Evolutionary conservation across 1,140 invertebrate species (phyloP), one percentile per base, ranked within the genome.

Genomic region (Lepidurus packardi): DNA sequence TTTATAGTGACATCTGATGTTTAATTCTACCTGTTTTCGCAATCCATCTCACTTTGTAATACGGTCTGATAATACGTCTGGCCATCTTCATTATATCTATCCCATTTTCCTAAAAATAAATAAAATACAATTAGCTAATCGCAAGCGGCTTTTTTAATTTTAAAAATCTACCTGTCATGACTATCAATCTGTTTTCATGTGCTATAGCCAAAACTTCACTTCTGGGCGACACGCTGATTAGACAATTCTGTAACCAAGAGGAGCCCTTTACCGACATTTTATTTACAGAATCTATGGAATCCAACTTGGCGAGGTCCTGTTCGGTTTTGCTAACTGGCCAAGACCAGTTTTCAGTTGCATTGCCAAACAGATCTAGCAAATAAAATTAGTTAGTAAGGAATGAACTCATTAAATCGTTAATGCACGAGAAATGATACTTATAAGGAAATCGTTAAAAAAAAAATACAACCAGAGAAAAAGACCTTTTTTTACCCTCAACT

Each of bases 161-260:
- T 25, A 74, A 75, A 45, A 75, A 91, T 84, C 88, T 89, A 84
- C 90, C 88, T 75, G 87, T 88, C 4, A 93, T 85, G 78, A 93
- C 86, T 47, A 90, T 89, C 80, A 92, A 84, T 82, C 88, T 89
- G 80, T 89, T 88, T 73, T 88, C 88, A 82, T 89, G 87, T 1
- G 90, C 91, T 77, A 94, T 84, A 10, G 89, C 90, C 78, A 94
- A 84, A 45, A 93, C 81, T 83, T 93, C 92, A 73, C 89, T 89
- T 77, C 90, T 90, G 34, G 91, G 91, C 41, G 91, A 93, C n/a
- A 92, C 82, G n/a, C 91, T 90, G 75, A 92, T 85, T 75, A 88
- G 83, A 82, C 91, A 90, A 44, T 89, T 87, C 81, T 91, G 89
- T n/a, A 94, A 83, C 93, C 93, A 94, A 74, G 83, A 83, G 13